Conservation (phyloP, 2,888 invertebrate genomes). For the Tetanocera ferruginea region DNA sequence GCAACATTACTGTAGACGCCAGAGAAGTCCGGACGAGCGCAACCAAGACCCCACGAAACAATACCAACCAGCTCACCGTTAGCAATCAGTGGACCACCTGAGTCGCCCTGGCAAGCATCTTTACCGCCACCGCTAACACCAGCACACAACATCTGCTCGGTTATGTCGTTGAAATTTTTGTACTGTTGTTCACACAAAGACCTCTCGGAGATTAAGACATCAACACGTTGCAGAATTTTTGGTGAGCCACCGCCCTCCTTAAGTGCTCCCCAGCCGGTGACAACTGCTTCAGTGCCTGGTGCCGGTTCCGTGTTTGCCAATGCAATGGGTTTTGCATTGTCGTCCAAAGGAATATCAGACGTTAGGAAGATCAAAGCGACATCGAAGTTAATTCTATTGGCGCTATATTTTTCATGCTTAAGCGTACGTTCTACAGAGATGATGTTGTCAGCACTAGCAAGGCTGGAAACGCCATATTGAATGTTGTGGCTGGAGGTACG, state of each 20-base stretch:
- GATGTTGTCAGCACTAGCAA: slow-evolving; percentile 20
- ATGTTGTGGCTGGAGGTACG: slow-evolving; percentile 26
- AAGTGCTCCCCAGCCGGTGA: slow-evolving; percentile 62
- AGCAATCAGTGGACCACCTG: slow-evolving; percentile 62
- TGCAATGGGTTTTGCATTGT: slow-evolving; percentile 73
- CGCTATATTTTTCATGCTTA: slow-evolving; percentile 37
- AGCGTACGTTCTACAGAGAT: slow-evolving; percentile 27
- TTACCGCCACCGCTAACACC: slow-evolving; percentile 59
- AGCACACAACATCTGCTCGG: slow-evolving; percentile 61
- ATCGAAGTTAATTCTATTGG: slow-evolving; percentile 40
- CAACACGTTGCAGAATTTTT: slow-evolving; percentile 55
- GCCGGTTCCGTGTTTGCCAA: slow-evolving; percentile 70
- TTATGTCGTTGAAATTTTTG: slow-evolving; percentile 48
- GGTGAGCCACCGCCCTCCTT: slow-evolving; percentile 48
- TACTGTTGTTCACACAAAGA: slow-evolving; percentile 54
- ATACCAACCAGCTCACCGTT: slow-evolving; percentile 59
- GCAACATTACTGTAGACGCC: slow-evolving; percentile 45
- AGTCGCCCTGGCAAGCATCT: slow-evolving; percentile 66
- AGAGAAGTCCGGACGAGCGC: slow-evolving; percentile 49
- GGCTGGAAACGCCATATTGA: slow-evolving; percentile 40
- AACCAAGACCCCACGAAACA: slow-evolving; percentile 64
- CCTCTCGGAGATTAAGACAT: slow-evolving; percentile 54
- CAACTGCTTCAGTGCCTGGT: slow-evolving; percentile 48
- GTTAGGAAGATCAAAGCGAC: slow-evolving; percentile 44
- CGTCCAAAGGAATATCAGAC: slow-evolving; percentile 29